A percentile compares a stretch with the other conserved stretches of the same genome.
Evolutionary conservation across 92 coral and sea anemone species (phyloP).

Genomic region (Umimayanthus kanabou): DNA sequence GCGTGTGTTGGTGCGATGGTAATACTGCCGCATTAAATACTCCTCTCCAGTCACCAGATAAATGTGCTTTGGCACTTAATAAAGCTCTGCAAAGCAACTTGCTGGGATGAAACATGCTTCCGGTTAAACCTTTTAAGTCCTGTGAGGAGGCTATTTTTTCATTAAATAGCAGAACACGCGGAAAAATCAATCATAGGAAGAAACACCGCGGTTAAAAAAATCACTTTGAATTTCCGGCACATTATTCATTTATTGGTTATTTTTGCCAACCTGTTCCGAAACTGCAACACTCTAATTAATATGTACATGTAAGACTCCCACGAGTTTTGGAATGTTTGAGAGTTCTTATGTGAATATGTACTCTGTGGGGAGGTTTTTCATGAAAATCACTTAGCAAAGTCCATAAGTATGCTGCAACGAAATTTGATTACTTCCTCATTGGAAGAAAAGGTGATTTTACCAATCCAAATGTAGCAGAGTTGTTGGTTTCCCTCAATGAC

Average conservation of each 20-base stretch:
- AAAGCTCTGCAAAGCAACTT: not conserved
- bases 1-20: not conserved
- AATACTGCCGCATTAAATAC: not conserved
- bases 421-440: not conserved
- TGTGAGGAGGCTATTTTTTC: not conserved
- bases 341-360: not conserved
- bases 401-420: not conserved
- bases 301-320: not conserved
- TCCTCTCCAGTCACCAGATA: not conserved
- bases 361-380: not conserved
- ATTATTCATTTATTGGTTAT: not conserved
- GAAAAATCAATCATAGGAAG: not conserved
- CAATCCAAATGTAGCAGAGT: not conserved
- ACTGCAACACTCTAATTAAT: not conserved
- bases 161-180: not conserved
- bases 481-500: not conserved
- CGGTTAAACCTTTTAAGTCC: slow-evolving; percentile 28
- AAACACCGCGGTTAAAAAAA: not conserved
- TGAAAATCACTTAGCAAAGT: not conserved
- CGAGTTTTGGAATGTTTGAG: no score
- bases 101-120: slow-evolving; percentile 5
- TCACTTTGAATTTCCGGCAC: slow-evolving; percentile 20
- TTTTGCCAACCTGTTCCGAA: not conserved
- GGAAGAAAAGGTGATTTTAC: not conserved
- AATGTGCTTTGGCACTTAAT: slow-evolving; percentile 8